Base-by-base conservation (phyloP, 37 sponge, comb jelly and placozoan species). In the Beroe forskalii region DNA sequence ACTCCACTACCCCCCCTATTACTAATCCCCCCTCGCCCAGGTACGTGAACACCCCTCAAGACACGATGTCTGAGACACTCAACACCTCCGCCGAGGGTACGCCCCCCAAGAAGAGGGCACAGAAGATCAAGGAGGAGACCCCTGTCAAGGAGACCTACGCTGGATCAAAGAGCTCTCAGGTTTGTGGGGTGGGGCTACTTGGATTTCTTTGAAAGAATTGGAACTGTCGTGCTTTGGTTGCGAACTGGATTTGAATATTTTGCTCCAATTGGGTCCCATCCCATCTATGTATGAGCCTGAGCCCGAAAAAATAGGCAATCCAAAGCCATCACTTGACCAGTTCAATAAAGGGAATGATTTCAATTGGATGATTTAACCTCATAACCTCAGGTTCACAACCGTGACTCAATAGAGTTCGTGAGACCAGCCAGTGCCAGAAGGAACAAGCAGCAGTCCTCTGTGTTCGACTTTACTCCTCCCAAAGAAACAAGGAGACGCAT, bases 61-160 rank as follows among this genome's bases (percentile, higher is more conserved):
- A 63, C n/a, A 63, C 66, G 9, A 63, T 63, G 66, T 28, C 14
- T 63, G 66, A 63, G 25, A 63, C 66, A 28, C 66, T 63, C 28
- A 63, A 63, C n/a, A 20, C 25, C 24, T 63, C 66, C 2, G 66
- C 25, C 2, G 66, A 63, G 25, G 66, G 66, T 28, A 63, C 66
- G 6, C 66, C 66, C n/a, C 66, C 66, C 66, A 63, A 63, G n/a
- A 63, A 63, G 25, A 63, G 66, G 66, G 14, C n/a, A 3, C 66
- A 63, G n/a, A 63, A 63, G 25, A n/a, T 63, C 3, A 63, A 63
- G n/a, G 66, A 63, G 66, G 66, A 63, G 25, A 63, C 66, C 25
- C 66, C 66, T 3, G n/a, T 63, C 66, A 63, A 63, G n/a, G 66
- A 63, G 66, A 63, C 28, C 25, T 63, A 28, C 25, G 66, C 66